Evolutionary conservation across 2,888 invertebrate genomes (phyloP).

Genomic region (Eristalinus aeneus): DNA sequence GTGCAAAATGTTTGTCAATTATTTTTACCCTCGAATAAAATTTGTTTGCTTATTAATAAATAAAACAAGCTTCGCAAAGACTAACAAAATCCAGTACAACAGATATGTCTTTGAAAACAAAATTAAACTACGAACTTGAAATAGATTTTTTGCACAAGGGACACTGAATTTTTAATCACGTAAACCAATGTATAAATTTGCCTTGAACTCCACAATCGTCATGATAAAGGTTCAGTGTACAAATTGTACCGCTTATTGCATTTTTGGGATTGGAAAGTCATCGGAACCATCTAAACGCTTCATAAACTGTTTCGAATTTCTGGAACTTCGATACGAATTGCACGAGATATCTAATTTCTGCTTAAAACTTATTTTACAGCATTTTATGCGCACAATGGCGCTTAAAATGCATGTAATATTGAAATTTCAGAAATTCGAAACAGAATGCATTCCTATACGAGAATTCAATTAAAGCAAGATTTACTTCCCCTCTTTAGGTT

Average conservation of each 20-base stretch:
- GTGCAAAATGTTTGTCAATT: slow-evolving; percentile 51
- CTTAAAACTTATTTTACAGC: too few species aligned
- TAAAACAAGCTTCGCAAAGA: slow-evolving; percentile 39
- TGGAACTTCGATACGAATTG: slow-evolving; percentile 30
- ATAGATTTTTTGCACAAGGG: not conserved
- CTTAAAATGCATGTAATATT: not conserved
- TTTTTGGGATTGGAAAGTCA: slow-evolving; percentile 45
- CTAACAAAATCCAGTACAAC: slow-evolving; percentile 37
- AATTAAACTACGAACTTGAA: not conserved
- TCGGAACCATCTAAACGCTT: slow-evolving; percentile 44
- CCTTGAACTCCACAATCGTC: not conserved
- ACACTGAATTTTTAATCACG: not conserved
- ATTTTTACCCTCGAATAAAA: not conserved
- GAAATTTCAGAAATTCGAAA: slow-evolving; percentile 50
- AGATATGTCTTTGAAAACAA: slow-evolving; percentile 12
- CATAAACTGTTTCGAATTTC: slow-evolving; percentile 31
- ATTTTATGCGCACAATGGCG: not conserved
- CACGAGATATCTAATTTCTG: not conserved
- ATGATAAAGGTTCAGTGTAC: not conserved
- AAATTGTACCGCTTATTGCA: slow-evolving; percentile 11
- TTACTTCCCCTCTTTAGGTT: slow-evolving; percentile 34
- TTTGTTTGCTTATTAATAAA: slow-evolving; percentile 16
- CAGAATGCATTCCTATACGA: not conserved
- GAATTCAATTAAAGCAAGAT: slow-evolving; percentile 28
- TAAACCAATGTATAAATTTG: not conserved